Evolutionary conservation across 2,797 vertebrate species (phyloP).

Genomic region (Meriones psammophilus): DNA sequence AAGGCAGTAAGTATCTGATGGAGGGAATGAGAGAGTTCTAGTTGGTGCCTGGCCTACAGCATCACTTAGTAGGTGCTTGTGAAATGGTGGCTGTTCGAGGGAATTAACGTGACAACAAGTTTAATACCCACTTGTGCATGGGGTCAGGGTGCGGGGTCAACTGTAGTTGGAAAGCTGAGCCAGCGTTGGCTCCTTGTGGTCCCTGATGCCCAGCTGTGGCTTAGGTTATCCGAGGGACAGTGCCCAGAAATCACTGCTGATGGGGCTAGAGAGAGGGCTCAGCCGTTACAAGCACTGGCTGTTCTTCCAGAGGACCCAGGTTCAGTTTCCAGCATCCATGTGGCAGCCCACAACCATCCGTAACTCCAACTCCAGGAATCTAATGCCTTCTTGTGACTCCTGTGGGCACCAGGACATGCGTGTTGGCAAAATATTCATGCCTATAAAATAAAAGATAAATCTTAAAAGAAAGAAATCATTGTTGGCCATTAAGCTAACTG

Average conservation of each 20-base stretch:
- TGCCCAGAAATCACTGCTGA: neutral
- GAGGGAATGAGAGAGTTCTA: neutral
- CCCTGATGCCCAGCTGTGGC: neutral
- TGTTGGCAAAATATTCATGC: neutral
- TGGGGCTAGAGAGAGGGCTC: neutral
- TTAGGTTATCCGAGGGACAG: neutral
- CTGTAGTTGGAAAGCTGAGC: constrained; percentile 30
- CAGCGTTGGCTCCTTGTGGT: neutral
- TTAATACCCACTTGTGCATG: neutral
- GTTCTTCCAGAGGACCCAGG: neutral
- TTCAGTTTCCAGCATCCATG: neutral
- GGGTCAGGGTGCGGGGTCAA: neutral
- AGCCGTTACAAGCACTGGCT: neutral
- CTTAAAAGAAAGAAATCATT: neutral
- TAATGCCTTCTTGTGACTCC: neutral
- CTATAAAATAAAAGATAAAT: neutral
- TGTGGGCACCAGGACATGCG: neutral
- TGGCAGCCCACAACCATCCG: neutral
- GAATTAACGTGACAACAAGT: neutral
- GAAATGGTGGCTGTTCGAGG: constrained; percentile 51
- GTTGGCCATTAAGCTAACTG: constrained; percentile 13
- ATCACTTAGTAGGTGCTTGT: constrained; percentile 21
- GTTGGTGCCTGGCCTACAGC: neutral
- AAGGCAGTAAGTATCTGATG: neutral
- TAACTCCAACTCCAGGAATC: neutral